These are phyloP conservation scores for Laodelphax striatellus DNA, from an alignment of 1,140 invertebrate species.

Conservation along the genomic window DNA sequence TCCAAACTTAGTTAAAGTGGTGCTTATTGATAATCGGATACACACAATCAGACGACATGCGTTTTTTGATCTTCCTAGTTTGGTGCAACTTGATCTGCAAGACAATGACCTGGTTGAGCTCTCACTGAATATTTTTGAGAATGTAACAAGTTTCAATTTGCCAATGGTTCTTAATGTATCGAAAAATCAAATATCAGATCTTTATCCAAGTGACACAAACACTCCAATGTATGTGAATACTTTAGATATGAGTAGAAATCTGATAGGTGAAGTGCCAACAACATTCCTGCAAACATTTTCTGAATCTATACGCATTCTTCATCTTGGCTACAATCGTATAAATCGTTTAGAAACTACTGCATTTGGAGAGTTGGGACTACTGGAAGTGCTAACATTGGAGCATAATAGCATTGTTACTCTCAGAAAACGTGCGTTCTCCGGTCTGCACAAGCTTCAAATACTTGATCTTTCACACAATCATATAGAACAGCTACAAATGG, in stretches of 20 bases:
- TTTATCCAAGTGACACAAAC: constrained; percentile 43
- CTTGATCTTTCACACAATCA: constrained; percentile 68
- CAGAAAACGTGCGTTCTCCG: constrained; percentile 59
- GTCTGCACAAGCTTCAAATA: constrained; percentile 57
- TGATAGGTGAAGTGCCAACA: constrained; percentile 48
- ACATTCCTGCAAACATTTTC: constrained; percentile 46
- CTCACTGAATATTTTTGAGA: constrained; percentile 50
- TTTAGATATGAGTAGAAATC: constrained; percentile 58
- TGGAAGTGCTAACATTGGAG: constrained; percentile 62
- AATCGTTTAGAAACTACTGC: constrained; percentile 52
- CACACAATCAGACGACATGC: constrained; percentile 45
- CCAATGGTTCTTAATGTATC: constrained; percentile 55
- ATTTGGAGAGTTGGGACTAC: constrained; percentile 50
- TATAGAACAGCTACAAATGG: constrained; percentile 61
- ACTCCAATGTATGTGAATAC: constrained; percentile 42
- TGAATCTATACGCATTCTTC: constrained; percentile 47
- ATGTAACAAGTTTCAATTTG: constrained; percentile 44
- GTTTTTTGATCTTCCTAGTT: constrained; percentile 52
- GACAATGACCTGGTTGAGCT: constrained; percentile 54
- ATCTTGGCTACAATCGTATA: constrained; percentile 63
- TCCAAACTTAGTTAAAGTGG: constrained; percentile 52
- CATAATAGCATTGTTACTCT: constrained; percentile 62
- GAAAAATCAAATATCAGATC: constrained; percentile 47
- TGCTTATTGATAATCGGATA: constrained; percentile 54
- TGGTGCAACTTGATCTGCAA: constrained; percentile 58